Evolutionary conservation across 2,797 vertebrate genomes (phyloP).

Genomic region (Thripadectes ignobilis): DNA sequence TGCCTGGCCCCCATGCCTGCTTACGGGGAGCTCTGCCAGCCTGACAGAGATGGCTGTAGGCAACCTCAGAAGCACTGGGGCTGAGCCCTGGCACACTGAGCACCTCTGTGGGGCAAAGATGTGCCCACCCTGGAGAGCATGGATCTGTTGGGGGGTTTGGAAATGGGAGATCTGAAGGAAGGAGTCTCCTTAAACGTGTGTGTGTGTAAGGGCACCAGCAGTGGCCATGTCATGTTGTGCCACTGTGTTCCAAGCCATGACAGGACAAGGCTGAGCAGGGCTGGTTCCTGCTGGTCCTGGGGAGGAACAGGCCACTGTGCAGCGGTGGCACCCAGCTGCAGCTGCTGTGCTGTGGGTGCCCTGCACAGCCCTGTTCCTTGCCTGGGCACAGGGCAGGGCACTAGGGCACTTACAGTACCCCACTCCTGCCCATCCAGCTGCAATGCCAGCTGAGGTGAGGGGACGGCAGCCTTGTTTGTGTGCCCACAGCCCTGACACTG

Average conservation of each 20-base stretch:
- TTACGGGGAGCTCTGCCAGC: fast-evolving
- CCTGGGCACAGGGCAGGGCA: neutral
- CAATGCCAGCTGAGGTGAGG: neutral
- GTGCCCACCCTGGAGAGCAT: neutral
- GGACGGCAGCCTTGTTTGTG: neutral
- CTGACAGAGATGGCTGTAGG: neutral
- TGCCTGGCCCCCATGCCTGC: neutral
- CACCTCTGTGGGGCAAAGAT: neutral
- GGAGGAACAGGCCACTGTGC: fast-evolving
- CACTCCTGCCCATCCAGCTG: fast-evolving
- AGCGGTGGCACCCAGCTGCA: neutral
- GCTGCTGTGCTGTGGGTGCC: neutral
- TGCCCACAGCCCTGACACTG: fast-evolving
- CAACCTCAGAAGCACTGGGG: fast-evolving
- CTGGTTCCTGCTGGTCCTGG: neutral
- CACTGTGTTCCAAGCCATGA: fast-evolving
- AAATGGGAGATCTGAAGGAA: fast-evolving
- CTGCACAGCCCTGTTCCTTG: neutral
- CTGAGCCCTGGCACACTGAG: neutral
- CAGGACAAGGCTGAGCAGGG: neutral
- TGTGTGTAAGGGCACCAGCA: neutral
- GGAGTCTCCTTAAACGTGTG: neutral
- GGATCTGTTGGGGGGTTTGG: fast-evolving
- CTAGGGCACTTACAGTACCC: fast-evolving
- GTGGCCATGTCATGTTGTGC: neutral